A percentile compares a stretch with the other conserved stretches of the same genome.
These are phyloP conservation scores for Gnathonemus echidnorhynchus DNA, from an alignment of 2,113 vertebrate genomes.

Conservation along the genomic window DNA sequence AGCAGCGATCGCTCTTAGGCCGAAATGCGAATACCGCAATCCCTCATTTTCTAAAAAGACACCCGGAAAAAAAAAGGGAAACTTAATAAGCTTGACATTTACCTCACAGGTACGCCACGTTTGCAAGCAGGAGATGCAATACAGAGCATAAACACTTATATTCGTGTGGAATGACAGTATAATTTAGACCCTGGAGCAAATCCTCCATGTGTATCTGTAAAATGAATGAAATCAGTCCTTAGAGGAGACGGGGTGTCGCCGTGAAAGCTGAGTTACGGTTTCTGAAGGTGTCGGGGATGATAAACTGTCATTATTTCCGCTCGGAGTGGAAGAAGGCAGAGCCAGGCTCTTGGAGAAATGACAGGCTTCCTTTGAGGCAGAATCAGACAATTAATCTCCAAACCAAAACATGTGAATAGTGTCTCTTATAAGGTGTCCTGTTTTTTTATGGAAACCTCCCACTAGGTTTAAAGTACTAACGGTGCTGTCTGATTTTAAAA, in stretches of 20 bases:
- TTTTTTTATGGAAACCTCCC: background rate
- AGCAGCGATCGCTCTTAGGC: background rate
- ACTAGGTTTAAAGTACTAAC: background rate
- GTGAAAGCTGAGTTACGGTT: background rate
- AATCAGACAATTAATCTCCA: background rate
- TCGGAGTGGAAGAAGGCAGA: background rate
- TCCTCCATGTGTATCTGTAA: background rate
- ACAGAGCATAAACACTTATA: background rate
- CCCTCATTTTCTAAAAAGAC: background rate
- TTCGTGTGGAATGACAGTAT: background rate
- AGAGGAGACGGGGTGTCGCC: background rate
- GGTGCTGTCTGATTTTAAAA: background rate
- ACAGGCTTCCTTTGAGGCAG: background rate
- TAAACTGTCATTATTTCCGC: conserved; percentile 3
- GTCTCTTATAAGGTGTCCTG: background rate
- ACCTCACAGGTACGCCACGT: background rate
- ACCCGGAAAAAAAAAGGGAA: background rate
- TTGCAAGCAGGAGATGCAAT: background rate
- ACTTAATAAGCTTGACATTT: background rate
- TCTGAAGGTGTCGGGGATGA: background rate
- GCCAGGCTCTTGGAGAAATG: background rate
- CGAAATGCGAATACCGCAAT: background rate
- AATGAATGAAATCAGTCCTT: conserved; percentile 5
- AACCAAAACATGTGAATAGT: background rate
- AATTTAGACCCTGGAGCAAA: background rate